Evolutionary conservation across 2,113 vertebrate genomes (phyloP).

Genomic region (Gorilla gorilla): DNA sequence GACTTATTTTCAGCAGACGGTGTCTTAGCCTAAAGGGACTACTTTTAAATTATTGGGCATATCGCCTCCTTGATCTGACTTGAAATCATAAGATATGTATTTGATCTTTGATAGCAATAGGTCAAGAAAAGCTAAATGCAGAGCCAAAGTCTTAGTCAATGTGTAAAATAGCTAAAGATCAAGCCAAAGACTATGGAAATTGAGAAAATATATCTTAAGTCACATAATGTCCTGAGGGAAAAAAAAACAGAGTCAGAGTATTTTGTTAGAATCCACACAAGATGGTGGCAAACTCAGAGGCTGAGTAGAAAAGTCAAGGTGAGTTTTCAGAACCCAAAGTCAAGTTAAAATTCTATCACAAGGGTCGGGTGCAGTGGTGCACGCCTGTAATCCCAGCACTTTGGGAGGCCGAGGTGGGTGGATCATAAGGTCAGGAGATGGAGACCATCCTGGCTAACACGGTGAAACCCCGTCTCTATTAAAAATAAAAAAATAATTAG

Average conservation of each 20-base stretch:
- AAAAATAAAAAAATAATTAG: too few species aligned
- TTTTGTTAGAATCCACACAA: not conserved
- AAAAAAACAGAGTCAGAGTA: not conserved
- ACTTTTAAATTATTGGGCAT: not conserved
- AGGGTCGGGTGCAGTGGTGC: accelerated
- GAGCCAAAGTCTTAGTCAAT: not conserved
- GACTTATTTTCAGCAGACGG: not conserved
- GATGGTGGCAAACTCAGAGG: not conserved
- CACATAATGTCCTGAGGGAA: not conserved
- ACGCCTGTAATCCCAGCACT: too few species aligned
- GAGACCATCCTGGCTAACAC: too few species aligned
- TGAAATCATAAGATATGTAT: not conserved
- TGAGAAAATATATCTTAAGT: not conserved
- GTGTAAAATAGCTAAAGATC: not conserved
- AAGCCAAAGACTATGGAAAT: not conserved
- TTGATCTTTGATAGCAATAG: not conserved
- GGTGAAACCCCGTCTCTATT: too few species aligned
- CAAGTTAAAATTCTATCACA: not conserved
- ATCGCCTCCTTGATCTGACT: not conserved
- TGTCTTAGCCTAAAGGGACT: not conserved
- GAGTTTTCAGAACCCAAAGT: not conserved
- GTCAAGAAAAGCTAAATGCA: not conserved
- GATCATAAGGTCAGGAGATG: too few species aligned
- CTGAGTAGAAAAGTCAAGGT: not conserved
- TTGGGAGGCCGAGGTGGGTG: too few species aligned